These are phyloP conservation scores for Drosophila subobscura DNA, from an alignment of 1,140 invertebrate species.

Conservation along the genomic window DNA sequence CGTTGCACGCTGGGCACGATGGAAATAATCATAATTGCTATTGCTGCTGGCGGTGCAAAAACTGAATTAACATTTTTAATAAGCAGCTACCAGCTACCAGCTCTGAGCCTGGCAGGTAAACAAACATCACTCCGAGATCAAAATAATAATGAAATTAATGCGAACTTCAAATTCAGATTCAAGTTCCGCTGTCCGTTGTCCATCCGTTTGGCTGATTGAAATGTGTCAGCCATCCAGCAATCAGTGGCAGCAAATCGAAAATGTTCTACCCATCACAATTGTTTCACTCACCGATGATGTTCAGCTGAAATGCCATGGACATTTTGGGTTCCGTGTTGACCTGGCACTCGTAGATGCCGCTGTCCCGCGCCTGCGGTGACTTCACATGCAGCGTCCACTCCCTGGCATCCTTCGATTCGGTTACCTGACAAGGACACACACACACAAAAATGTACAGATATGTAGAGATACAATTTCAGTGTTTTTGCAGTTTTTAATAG, in stretches of 20 bases:
- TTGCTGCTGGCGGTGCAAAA: constrained; percentile 33
- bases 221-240: too few species aligned
- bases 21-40: constrained; percentile 67
- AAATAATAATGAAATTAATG: constrained; percentile 3
- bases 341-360: constrained; percentile 95
- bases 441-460: not conserved
- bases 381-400: constrained; percentile 97
- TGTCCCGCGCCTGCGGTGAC: constrained; percentile 92
- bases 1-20: constrained; percentile 24
- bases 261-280: not conserved
- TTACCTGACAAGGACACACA: constrained; percentile 87
- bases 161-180: too few species aligned
- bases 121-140: constrained; percentile 30
- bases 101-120: constrained; percentile 22
- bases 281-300: constrained; percentile 93
- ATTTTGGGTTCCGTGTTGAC: constrained; percentile 96
- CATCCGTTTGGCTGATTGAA: too few species aligned
- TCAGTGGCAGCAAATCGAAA: too few species aligned
- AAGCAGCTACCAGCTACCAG: constrained; percentile 27
- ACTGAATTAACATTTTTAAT: constrained; percentile 69
- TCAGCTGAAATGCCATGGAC: constrained; percentile 93
- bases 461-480: constrained; percentile 34
- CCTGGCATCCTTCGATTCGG: constrained; percentile 92
- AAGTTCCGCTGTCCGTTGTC: too few species aligned
- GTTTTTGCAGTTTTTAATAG: constrained; percentile 5